These are phyloP conservation scores for Drosophila neonasuta DNA, from an alignment of 2,888 invertebrate species.

Conservation along the genomic window DNA sequence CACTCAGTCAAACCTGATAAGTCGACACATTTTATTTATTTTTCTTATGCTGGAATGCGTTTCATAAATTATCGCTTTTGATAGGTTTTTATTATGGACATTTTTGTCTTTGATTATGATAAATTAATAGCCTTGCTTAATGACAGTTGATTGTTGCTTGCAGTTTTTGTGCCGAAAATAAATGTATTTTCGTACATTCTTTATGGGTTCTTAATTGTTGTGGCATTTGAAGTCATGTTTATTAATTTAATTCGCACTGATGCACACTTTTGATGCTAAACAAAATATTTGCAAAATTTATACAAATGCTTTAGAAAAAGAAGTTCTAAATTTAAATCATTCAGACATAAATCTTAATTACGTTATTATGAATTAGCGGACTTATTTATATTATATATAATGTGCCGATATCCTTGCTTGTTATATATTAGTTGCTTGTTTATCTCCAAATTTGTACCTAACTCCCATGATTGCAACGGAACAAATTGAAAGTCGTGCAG, in stretches of 20 bases:
- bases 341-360: too few relatives aligned
- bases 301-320: too few relatives aligned
- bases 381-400: too few relatives aligned
- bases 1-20: slow-evolving; percentile 39
- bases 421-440: too few relatives aligned
- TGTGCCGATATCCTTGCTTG: too few relatives aligned
- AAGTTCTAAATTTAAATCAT: too few relatives aligned
- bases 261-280: too few relatives aligned
- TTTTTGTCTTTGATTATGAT: slow-evolving; percentile 63
- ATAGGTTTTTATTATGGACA: slow-evolving; percentile 65
- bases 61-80: slow-evolving; percentile 60
- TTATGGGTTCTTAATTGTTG: slow-evolving; percentile 12
- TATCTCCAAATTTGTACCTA: background rate
- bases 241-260: background rate
- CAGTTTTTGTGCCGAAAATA: slow-evolving; percentile 18
- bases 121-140: slow-evolving; percentile 43
- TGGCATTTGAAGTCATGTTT: too few relatives aligned
- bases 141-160: slow-evolving; percentile 9
- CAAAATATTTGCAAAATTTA: too few relatives aligned
- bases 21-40: slow-evolving; percentile 46
- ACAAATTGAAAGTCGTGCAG: slow-evolving; percentile 13
- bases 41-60: slow-evolving; percentile 14
- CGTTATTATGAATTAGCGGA: too few relatives aligned
- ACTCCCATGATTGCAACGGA: background rate
- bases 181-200: background rate